phyloP scores from a whole-genome alignment of 2,888 invertebrate species.

The Pyrochroa serraticornis region DNA sequence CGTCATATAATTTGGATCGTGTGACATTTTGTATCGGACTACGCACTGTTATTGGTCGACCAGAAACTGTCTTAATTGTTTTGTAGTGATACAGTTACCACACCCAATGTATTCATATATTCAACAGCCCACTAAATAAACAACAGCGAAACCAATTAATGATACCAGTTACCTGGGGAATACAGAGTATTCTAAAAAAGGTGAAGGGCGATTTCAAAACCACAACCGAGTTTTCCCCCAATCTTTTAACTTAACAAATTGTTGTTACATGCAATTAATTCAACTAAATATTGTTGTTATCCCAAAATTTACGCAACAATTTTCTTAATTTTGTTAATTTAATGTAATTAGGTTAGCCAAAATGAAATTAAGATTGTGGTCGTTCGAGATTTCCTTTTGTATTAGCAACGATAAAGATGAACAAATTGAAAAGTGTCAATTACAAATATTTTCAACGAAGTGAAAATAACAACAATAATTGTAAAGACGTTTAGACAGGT shows the following conservation, averaged over 20 bases:
- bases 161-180: slow-evolving; percentile 37
- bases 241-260: slow-evolving; percentile 4
- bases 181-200: slow-evolving; percentile 34
- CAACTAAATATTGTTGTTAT: too few relatives aligned
- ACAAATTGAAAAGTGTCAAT: too few relatives aligned
- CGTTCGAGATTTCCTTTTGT: too few relatives aligned
- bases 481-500: too few relatives aligned
- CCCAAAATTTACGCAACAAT: too few relatives aligned
- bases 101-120: slow-evolving; percentile 49
- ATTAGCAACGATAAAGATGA: too few relatives aligned
- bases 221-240: slow-evolving; percentile 18
- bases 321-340: slow-evolving; percentile 2
- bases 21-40: slow-evolving; percentile 22
- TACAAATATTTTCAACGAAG: too few relatives aligned
- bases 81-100: slow-evolving; percentile 43
- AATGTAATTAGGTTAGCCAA: slow-evolving; percentile 25
- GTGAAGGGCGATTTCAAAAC: slow-evolving; percentile 40
- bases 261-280: not conserved
- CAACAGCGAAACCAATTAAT: slow-evolving; percentile 48
- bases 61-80: slow-evolving; percentile 26
- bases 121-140: slow-evolving; percentile 48
- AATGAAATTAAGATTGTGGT: slow-evolving; percentile 13
- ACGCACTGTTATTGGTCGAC: slow-evolving; percentile 20
- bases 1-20: slow-evolving; percentile 23
- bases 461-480: too few relatives aligned